Evolutionary conservation across 2,888 invertebrate genomes (phyloP).

Genomic region (Acanthosoma haemorrhoidale): DNA sequence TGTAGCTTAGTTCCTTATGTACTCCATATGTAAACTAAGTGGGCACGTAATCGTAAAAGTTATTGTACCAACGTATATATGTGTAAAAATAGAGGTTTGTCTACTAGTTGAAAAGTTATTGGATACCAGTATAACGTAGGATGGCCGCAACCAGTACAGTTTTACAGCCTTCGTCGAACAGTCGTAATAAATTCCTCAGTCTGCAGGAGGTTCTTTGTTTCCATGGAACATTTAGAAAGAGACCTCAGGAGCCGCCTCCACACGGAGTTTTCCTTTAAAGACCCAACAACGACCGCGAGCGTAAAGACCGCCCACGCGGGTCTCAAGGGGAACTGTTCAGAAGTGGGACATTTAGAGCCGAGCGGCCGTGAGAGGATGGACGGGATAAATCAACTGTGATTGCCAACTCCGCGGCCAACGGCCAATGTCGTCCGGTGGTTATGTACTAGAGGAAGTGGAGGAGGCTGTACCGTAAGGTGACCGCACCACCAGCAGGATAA

Average conservation of each 20-base stretch:
- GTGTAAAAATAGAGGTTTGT: no score
- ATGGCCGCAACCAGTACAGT: neutral
- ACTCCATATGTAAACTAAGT: no score
- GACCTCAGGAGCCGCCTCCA: no score
- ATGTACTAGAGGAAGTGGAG: neutral
- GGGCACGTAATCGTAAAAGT: no score
- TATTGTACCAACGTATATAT: no score
- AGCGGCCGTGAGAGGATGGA: neutral
- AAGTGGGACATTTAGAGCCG: no score
- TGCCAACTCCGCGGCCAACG: neutral
- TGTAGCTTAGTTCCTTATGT: no score
- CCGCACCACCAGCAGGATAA: slow-evolving; percentile 5
- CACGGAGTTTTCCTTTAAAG: neutral
- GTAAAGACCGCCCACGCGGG: neutral
- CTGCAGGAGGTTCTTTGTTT: slow-evolving; percentile 1
- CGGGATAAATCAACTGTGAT: slow-evolving; percentile 10
- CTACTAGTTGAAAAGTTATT: no score
- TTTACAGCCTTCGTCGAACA: neutral
- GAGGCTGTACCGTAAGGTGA: neutral
- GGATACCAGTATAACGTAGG: no score
- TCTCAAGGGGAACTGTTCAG: neutral
- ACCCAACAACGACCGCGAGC: neutral
- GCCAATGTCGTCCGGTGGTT: slow-evolving; percentile 1
- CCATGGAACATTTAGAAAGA: neutral
- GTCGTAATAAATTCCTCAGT: neutral